Base-by-base conservation (phyloP, 2,113 vertebrate species). In the Gallinago jamesoni region DNA sequence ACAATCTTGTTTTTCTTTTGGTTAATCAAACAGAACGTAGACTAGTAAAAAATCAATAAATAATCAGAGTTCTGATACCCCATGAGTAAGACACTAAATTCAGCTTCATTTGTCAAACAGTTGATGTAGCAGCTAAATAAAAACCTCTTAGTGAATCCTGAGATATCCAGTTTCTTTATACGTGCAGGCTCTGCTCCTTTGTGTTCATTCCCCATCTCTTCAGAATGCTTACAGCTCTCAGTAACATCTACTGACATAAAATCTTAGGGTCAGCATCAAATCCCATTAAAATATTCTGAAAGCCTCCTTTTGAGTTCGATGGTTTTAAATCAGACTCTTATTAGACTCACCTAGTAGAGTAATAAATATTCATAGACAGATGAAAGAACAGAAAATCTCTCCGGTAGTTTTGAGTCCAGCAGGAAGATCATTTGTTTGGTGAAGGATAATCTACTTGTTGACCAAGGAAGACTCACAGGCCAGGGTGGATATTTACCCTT, bases 221-320 rank as follows among this genome's bases (percentile, higher is more conserved):
- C 82, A 88, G 67, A 72, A 59, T 62, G 41, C 59, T 94, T 87
- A 47, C 37, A 87, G 67, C 55, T 62, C 35, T 91, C 75, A 74
- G 53, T 50, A 94, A 67, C 3, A 1, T 59, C 78, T 94, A 7
- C 84, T 94, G 84, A 69, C 87, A 87, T 41, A 33, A 78, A 93
- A n/a, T 85, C 89, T 79, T 74, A 75, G 52, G 70, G 87, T 90
- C 92, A 95, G 87, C 39, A 67, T 43, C 72, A 85, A 95, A 95
- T 94, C 82, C 78, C 87, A 92, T 90, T 92, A 86, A 88, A 88
- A 86, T 92, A 94, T 95, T 90, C 85, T 83, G 75, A 80, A 88
- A 88, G 72, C 12, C 37, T 90, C 28, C 43, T 70, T 87, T 93
- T 77, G 47, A 93, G 20, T 63, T 92, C 59, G 89, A 57, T 84